Evolutionary conservation across 2,888 invertebrate genomes (phyloP), one percentile per base, ranked within the genome.

Genomic region (Calliphora vomitoria): DNA sequence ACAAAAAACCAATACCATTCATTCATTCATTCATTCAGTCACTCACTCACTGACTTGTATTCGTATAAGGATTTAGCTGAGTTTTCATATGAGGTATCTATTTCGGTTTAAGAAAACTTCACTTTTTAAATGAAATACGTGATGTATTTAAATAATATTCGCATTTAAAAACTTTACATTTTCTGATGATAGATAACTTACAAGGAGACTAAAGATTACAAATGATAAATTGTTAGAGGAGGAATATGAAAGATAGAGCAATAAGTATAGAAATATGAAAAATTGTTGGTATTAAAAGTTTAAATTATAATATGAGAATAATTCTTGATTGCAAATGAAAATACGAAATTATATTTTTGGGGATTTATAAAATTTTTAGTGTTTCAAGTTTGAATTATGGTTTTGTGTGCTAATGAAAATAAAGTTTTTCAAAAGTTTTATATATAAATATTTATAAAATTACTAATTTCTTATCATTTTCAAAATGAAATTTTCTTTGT

Each of bases 41-140:
- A 18, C 4, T 13, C 25, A 35, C 8, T 18, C n/a, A 53, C 11
- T 58, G 11, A 20, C 58, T 58, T 38, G 18, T 15, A 20, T n/a
- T 62, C 8, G 6, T 25, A 13, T 11, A 71, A 53, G 25, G 53
- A 50, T 25, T 31, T 47, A 8, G 35, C 62, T 60, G 35, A 10
- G n/a, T 47, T 50, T 62, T 47, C 35, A n/a, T 38, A 11, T 62
- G 20, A 18, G 58, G 13, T 55, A 55, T 41, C 4, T 11, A 13
- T 75, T 75, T 38, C 44, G 18, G 25, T 41, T 74, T 13, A 41
- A 53, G 4, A 35, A 81, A 60, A 60, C 18, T 74, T 50, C 15
- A n/a, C 35, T 60, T 41, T 62, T 50, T 11, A 15, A 85, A 80
- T 53, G 53, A 75, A 80, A 80, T 75, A 80, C 80, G 60, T 80